Evolutionary conservation across 2,113 vertebrate genomes (phyloP).

Genomic region (Galemys pyrenaicus): DNA sequence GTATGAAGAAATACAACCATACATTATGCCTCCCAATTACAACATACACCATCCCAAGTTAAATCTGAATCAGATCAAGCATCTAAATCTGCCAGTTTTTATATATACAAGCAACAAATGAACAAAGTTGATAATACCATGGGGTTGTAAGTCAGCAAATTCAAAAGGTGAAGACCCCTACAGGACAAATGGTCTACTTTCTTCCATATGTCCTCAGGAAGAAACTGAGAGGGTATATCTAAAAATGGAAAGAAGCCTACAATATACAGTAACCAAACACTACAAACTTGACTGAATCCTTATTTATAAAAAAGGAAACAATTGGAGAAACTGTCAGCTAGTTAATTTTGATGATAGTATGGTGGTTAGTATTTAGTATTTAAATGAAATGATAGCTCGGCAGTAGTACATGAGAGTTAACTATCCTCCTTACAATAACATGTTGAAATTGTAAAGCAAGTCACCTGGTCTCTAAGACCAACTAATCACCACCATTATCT

Average conservation of each 20-base stretch:
- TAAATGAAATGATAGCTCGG: slow-evolving; percentile 15
- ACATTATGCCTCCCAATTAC: neutral
- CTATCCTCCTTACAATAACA: slow-evolving; percentile 12
- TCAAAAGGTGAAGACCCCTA: slow-evolving; percentile 31
- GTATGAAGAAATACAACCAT: neutral
- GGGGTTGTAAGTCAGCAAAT: slow-evolving; percentile 36
- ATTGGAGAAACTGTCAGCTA: neutral
- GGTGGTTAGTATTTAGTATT: neutral
- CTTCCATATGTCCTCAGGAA: slow-evolving; percentile 13
- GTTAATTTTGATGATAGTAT: neutral
- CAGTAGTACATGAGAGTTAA: neutral
- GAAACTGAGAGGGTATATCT: neutral
- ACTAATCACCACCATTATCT: neutral
- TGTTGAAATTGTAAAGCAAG: slow-evolving; percentile 36
- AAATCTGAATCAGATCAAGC: slow-evolving; percentile 15
- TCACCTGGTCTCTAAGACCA: slow-evolving; percentile 12
- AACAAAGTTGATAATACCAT: neutral
- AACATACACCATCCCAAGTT: neutral
- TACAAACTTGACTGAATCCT: neutral
- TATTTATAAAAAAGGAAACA: neutral
- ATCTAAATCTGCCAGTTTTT: slow-evolving; percentile 16
- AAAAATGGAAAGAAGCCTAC: neutral
- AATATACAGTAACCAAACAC: neutral
- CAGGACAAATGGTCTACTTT: neutral
- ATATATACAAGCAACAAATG: neutral